Evolutionary conservation across 1,140 invertebrate genomes (phyloP), one percentile per base, ranked within the genome.

Genomic region (Hormaphis cornu): DNA sequence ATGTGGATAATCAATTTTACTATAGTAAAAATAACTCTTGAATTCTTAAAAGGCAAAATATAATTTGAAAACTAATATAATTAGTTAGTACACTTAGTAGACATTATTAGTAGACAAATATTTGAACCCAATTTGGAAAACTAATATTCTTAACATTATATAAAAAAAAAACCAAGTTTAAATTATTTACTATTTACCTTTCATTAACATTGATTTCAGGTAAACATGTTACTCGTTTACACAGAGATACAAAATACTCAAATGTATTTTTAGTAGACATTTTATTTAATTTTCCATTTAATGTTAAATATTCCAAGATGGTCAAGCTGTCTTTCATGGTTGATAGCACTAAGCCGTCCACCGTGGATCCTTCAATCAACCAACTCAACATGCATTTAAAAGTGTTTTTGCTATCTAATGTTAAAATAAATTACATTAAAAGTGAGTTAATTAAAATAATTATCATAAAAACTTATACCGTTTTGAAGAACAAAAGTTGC

Each of bases 401-500:
- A 1, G 9, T 66, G 14, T 14, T 16, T 66, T 66, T 48, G 12
- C 61, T 44, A n/a, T 50, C 61, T 66, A 28, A 2, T 42, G 44
- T 48, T 18, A 5, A 42, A 46, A 61, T 3, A 20, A 20, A 44
- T 7, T 28, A n/a, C n/a, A n/a, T n/a, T n/a, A 40, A 40, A 35
- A 40, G 9, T 40, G 10, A 24, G n/a, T 40, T 14, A 30, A 44
- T 20, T 20, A 6, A 12, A 12, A 8, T 37, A 40, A 58, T 12
- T 44, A 28, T 46, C 35, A 20, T 14, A 16, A 22, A 30, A 42
- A 40, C 2, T 18, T 12, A n/a, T 50, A 66, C 61, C 20, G 33
- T 48, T 66, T 66, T 66, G 44, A 8, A 66, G 61, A 16, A 70
- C 37, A 16, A n/a, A 58, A 40, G 59, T 24, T 10, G 54, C 44